Base-by-base conservation (phyloP, 2,888 invertebrate species). In the Lycia hirtaria region DNA sequence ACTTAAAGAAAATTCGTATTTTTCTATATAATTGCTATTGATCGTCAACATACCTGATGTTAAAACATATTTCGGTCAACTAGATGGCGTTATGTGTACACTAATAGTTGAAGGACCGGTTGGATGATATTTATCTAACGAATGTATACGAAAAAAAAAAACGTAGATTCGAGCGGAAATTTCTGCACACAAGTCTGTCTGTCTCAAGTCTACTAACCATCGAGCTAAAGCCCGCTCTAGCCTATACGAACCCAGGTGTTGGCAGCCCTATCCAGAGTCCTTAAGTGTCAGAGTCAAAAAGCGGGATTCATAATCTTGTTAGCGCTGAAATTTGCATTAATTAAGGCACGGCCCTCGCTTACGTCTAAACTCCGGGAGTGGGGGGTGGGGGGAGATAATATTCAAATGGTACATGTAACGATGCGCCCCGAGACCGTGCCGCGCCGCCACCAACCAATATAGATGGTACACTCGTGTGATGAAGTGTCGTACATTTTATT, bases 321-420 rank as follows among this genome's bases (percentile, higher is more conserved):
- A 92, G 91, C 91, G 84, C 92, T 87, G 87, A 91, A 92, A 92
- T 92, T 92, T 92, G 91, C 91, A 92, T 92, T 92, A 91, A 92
- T 92, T 92, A 92, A 90, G 87, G 85, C 83, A 76, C 68, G 86
- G 87, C 85, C 85, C 79, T 84, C 80, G 77, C 80, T 81, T 79
- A 82, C 80, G 80, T 86, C 87, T 89, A 87, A 88, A 87, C 87
- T 87, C 77, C 72, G 68, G 60, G 61, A 60, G 60, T 71, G 60
- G 63, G 63, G 71, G 71, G 73, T 74, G 65, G 78, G 76, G 86
- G 83, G 83, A 88, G 91, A 90, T 92, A 92, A 91, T 92, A 92
- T 92, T 92, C 92, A 92, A 92, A 92, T 92, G 92, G 92, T 91
- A 92, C 91, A 92, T 90, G 90, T 91, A 92, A 92, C 90, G 88